Percentiles rank a stretch among this genome's conserved stretches.
These are phyloP conservation scores for Microcebus griseorufus DNA, from an alignment of 2,113 vertebrate species.

Conservation along the genomic window DNA sequence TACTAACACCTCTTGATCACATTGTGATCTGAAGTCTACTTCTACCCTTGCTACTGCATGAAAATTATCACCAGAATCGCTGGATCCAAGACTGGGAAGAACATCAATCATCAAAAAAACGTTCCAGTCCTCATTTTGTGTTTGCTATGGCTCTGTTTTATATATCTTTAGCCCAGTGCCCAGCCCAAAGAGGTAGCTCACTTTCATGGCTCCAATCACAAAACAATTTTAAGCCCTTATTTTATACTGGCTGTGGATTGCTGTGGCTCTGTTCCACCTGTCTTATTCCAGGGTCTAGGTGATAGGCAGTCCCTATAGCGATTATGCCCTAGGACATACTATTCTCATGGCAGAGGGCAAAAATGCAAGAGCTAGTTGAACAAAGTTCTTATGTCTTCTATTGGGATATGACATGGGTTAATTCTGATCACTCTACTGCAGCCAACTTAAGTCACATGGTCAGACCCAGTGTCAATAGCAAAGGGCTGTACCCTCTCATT, in stretches of 20 bases:
- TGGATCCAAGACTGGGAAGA: too few species aligned
- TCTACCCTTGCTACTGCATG: accelerated
- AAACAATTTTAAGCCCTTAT: neutral
- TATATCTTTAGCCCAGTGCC: neutral
- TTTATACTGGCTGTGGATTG: neutral
- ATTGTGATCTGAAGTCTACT: neutral
- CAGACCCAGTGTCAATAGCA: neutral
- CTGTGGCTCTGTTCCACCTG: neutral
- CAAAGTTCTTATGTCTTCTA: neutral
- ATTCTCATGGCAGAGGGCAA: neutral
- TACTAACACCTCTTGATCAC: accelerated
- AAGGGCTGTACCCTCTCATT: accelerated
- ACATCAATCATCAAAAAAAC: neutral
- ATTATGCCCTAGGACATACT: neutral
- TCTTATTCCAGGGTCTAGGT: neutral
- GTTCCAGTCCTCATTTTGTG: accelerated
- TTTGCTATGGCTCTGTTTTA: neutral
- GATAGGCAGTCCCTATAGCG: accelerated
- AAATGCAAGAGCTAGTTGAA: neutral
- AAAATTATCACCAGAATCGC: accelerated
- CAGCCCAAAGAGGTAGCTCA: neutral
- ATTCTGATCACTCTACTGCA: accelerated
- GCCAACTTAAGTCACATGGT: neutral
- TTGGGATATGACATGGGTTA: neutral
- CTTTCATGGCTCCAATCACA: neutral